A percentile compares a stretch with the other conserved stretches of the same genome.
Evolutionary conservation across 64 coral and sea anemone genomes (phyloP).

Genomic region (Platygyra sinensis): DNA sequence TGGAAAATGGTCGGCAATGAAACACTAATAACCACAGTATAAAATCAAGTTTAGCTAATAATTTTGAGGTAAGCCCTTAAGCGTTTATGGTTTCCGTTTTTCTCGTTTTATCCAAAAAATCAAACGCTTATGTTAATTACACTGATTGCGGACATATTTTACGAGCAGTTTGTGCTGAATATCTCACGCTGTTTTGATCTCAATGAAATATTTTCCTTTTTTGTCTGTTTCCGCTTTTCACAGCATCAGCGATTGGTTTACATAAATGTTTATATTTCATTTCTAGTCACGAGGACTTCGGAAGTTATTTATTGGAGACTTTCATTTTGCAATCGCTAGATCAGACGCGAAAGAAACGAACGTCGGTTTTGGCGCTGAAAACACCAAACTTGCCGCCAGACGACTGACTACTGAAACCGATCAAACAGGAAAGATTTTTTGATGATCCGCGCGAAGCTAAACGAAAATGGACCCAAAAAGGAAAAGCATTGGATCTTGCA

Average conservation of each 20-base stretch:
- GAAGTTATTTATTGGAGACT: neutral
- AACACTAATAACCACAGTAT: neutral
- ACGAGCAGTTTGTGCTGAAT: neutral
- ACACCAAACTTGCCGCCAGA: neutral
- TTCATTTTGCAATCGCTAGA: neutral
- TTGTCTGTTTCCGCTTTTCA: neutral
- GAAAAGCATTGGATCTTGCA: neutral
- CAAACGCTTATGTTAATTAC: neutral
- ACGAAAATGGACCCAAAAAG: neutral
- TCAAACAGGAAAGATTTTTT: neutral
- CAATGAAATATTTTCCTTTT: neutral
- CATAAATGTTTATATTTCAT: neutral
- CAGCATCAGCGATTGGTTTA: neutral
- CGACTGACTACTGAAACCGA: neutral
- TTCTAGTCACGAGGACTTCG: slow-evolving; percentile 7
- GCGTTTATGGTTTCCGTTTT: neutral
- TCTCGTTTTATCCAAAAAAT: neutral
- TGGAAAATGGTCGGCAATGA: neutral
- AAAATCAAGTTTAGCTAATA: neutral
- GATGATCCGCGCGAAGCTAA: neutral
- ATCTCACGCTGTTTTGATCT: neutral
- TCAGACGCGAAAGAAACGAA: slow-evolving; percentile 7
- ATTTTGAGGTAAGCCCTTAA: slow-evolving; percentile 1
- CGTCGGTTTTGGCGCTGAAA: neutral
- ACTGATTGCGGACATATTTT: neutral